Evolutionary conservation across 1,140 invertebrate genomes (phyloP).

Genomic region (Proales similis): DNA sequence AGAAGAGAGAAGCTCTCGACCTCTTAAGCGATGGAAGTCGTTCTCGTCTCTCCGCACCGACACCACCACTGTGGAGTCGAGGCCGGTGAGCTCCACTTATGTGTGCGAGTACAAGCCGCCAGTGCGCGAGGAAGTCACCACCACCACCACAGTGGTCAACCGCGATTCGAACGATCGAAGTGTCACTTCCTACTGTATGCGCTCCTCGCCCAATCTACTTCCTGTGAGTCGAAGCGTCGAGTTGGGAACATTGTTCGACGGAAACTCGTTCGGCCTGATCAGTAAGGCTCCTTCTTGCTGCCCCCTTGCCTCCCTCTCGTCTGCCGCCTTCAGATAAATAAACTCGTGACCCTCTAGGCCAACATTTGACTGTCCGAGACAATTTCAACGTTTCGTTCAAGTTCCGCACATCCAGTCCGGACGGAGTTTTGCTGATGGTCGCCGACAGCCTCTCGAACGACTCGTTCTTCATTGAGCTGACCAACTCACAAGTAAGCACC

Average conservation of each 20-base stretch:
- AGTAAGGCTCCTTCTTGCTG: slow-evolving; percentile 8
- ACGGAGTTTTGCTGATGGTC: slow-evolving; percentile 31
- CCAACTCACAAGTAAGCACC: slow-evolving; percentile 20
- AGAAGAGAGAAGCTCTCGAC: too few species aligned
- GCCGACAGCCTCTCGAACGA: slow-evolving; percentile 7
- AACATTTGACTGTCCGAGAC: slow-evolving; percentile 26
- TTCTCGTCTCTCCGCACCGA: too few species aligned
- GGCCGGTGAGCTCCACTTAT: too few species aligned
- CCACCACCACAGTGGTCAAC: too few species aligned
- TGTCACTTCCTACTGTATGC: too few species aligned
- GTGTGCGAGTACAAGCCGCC: too few species aligned
- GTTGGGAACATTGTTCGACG: slow-evolving; percentile 27
- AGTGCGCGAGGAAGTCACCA: too few species aligned
- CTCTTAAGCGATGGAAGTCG: too few species aligned
- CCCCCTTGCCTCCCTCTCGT: not conserved
- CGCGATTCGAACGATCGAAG: too few species aligned
- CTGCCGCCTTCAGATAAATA: not conserved
- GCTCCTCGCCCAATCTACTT: slow-evolving; percentile 20
- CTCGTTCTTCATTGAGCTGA: slow-evolving; percentile 34
- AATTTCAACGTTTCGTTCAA: slow-evolving; percentile 25
- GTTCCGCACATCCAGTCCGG: slow-evolving; percentile 14
- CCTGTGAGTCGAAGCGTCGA: slow-evolving; percentile 26
- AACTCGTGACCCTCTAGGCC: not conserved
- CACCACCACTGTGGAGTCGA: too few species aligned
- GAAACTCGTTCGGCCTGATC: slow-evolving; percentile 14